Evolutionary conservation across 1,140 invertebrate genomes (phyloP).

Genomic region (Drosophila carrolli): DNA sequence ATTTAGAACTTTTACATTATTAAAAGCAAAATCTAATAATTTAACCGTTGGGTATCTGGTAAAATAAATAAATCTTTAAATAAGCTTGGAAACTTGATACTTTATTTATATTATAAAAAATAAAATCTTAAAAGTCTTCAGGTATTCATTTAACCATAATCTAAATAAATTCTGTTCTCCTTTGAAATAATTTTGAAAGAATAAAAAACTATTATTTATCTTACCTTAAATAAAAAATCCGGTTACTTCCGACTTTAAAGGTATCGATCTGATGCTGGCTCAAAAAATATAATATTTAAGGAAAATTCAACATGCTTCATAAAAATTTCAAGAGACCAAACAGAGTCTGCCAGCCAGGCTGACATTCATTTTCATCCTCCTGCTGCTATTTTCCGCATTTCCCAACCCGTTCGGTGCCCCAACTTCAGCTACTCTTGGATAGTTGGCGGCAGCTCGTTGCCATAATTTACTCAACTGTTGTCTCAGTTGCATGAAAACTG

Average conservation of each 20-base stretch:
- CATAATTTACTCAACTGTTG: constrained; percentile 82
- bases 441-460: constrained; percentile 63
- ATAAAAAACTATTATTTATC: too few species aligned
- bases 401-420: constrained; percentile 1
- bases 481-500: constrained; percentile 80
- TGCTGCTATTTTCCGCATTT: constrained; percentile 8
- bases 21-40: too few species aligned
- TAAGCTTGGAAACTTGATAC: too few species aligned
- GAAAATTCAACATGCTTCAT: constrained; percentile 53
- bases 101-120: too few species aligned
- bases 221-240: too few species aligned
- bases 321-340: constrained; percentile 69
- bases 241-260: constrained; percentile 15
- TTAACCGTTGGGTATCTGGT: too few species aligned
- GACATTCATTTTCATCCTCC: constrained; percentile 24
- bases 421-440: constrained; percentile 35
- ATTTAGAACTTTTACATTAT: too few species aligned
- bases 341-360: constrained; percentile 38
- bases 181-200: too few species aligned
- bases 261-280: constrained; percentile 2
- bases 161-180: too few species aligned
- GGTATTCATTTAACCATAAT: too few species aligned
- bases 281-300: constrained; percentile 3
- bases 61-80: too few species aligned
- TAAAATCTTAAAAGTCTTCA: too few species aligned